Percentiles rank a stretch among this genome's conserved stretches.
Evolutionary conservation across 2,797 vertebrate genomes (phyloP).

Genomic region (Sebastes reedi): DNA sequence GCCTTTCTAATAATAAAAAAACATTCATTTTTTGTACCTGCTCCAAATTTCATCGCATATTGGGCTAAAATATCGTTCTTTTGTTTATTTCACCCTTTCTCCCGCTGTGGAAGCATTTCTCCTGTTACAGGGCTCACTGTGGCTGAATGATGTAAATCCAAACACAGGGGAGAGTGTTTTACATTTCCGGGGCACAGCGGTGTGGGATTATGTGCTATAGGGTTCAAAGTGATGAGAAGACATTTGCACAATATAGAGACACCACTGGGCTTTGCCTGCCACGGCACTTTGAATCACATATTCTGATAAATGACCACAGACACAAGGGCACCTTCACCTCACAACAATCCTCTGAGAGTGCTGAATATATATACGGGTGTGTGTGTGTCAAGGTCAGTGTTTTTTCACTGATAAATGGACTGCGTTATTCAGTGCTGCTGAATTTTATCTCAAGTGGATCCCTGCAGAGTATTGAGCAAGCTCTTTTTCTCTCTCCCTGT

Average conservation of each 20-base stretch:
- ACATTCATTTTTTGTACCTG: background rate
- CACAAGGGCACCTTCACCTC: slow-evolving; percentile 74
- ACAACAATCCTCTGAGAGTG: slow-evolving; percentile 28
- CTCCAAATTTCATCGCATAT: background rate
- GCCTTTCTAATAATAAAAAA: background rate
- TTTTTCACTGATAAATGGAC: slow-evolving; percentile 70
- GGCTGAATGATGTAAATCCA: slow-evolving; percentile 42
- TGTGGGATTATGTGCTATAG: slow-evolving; percentile 17
- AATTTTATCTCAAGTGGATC: slow-evolving; percentile 73
- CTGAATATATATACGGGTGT: slow-evolving; percentile 10
- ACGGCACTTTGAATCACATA: slow-evolving; percentile 52
- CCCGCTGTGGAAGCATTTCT: slow-evolving; percentile 6
- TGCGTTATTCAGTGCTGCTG: slow-evolving; percentile 68
- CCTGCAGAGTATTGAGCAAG: slow-evolving; percentile 50
- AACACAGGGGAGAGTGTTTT: slow-evolving; percentile 18
- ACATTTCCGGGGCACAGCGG: slow-evolving; percentile 14
- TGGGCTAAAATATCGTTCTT: background rate
- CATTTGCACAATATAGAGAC: slow-evolving; percentile 35
- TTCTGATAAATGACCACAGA: slow-evolving; percentile 69
- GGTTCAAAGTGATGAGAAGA: slow-evolving; percentile 46
- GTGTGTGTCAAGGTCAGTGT: slow-evolving; percentile 47
- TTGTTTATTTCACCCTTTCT: slow-evolving; percentile 8
- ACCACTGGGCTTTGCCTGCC: slow-evolving; percentile 32
- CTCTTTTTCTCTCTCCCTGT: slow-evolving; percentile 16
- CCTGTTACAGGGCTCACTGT: background rate